Evolutionary conservation across 2,888 invertebrate species (phyloP).

Genomic region (Tachina grossa): DNA sequence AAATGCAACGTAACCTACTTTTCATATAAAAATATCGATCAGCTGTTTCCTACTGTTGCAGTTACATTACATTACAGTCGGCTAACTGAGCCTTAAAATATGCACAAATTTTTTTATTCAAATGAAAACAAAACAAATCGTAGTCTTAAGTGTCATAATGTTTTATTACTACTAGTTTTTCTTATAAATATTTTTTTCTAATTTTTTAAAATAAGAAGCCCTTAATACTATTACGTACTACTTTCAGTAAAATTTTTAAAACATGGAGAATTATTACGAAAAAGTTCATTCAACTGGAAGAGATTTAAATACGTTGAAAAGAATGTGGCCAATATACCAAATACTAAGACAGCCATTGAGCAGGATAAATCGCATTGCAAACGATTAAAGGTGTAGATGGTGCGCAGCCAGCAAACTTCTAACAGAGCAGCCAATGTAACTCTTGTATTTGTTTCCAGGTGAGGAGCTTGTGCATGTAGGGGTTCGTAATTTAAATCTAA

Average conservation of each 20-base stretch:
- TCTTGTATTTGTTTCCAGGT: conserved; percentile 39
- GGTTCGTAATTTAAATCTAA: conserved; percentile 80
- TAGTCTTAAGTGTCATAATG: too few species aligned
- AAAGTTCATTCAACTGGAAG: conserved; percentile 86
- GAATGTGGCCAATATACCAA: conserved; percentile 87
- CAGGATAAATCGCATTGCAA: conserved; percentile 83
- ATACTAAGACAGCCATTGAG: conserved; percentile 85
- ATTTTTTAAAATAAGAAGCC: background rate
- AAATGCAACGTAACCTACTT: too few species aligned
- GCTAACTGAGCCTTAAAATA: too few species aligned
- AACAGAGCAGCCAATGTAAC: conserved; percentile 35
- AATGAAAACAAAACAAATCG: too few species aligned
- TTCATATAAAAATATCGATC: too few species aligned
- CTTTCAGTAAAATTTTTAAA: conserved; percentile 84
- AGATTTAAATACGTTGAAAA: conserved; percentile 89
- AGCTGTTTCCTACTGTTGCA: too few species aligned
- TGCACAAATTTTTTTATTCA: too few species aligned
- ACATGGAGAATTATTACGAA: conserved; percentile 89
- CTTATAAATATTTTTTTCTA: background rate
- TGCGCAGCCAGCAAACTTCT: conserved; percentile 74
- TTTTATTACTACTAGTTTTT: too few species aligned
- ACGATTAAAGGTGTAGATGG: conserved; percentile 74
- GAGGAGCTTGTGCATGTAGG: conserved; percentile 76
- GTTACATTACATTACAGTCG: too few species aligned
- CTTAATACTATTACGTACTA: conserved; percentile 42